These are phyloP conservation scores for Thalassophryne amazonica DNA, from an alignment of 2,797 vertebrate species.

Conservation along the genomic window DNA sequence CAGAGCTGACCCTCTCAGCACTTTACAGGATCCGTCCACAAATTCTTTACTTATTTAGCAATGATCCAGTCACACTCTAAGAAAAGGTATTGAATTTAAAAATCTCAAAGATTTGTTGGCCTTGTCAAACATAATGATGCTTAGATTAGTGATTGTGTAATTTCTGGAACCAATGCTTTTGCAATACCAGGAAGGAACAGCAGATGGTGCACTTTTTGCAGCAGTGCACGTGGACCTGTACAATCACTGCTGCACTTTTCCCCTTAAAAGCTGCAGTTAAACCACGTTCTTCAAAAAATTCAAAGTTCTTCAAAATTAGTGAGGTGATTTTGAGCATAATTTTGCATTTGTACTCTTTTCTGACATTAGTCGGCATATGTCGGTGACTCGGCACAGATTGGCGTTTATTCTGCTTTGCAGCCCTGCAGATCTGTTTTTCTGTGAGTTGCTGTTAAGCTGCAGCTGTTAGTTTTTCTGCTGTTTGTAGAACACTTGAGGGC, in stretches of 20 bases:
- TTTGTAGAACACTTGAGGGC: conserved; percentile 41
- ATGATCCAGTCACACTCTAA: background rate
- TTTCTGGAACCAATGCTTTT: no score
- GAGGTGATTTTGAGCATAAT: conserved; percentile 13
- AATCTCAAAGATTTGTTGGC: background rate
- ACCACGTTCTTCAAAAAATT: conserved; percentile 13
- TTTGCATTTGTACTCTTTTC: conserved; percentile 25
- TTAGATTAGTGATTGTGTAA: background rate
- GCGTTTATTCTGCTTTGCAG: background rate
- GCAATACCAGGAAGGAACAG: conserved; percentile 12
- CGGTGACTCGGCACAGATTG: conserved; percentile 14
- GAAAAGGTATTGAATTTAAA: background rate
- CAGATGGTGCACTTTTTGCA: background rate
- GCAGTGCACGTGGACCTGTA: no score
- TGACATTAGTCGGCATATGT: conserved; percentile 15
- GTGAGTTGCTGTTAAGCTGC: background rate
- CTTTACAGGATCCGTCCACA: conserved; percentile 19
- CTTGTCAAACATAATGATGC: background rate
- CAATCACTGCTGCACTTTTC: conserved; percentile 14
- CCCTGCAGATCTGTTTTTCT: background rate
- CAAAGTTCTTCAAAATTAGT: conserved; percentile 1
- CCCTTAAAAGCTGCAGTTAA: background rate
- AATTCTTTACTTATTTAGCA: background rate
- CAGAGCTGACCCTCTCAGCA: background rate
- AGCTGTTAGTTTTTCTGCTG: background rate